A percentile compares a stretch with the other conserved stretches of the same genome.
phyloP scores from a whole-genome alignment of 2,797 vertebrate species.

The Enteromius thamalakanensis region DNA sequence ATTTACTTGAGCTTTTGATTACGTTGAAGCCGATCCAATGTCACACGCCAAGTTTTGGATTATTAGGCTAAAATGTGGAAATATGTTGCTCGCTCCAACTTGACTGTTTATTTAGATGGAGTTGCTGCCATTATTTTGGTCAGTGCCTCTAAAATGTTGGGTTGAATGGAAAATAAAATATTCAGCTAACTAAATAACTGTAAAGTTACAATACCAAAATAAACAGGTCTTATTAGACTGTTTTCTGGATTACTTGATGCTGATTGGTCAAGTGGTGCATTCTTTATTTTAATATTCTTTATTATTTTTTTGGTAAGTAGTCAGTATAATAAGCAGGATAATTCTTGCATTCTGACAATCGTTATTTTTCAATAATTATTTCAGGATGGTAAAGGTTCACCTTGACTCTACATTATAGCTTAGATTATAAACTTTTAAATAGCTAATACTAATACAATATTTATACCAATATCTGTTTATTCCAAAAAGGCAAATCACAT shows the following conservation, averaged over 20 bases:
- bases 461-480: background rate
- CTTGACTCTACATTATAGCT: background rate
- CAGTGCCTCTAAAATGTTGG: slow-evolving; percentile 26
- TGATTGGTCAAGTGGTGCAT: background rate
- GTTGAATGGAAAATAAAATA: background rate
- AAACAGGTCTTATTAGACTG: background rate
- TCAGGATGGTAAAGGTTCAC: background rate
- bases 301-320: background rate
- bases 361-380: background rate
- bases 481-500: background rate
- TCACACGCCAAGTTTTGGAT: slow-evolving; percentile 11
- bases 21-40: slow-evolving; percentile 38
- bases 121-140: slow-evolving; percentile 65
- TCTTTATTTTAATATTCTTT: background rate
- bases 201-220: background rate
- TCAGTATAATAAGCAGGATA: background rate
- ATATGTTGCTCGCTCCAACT: slow-evolving; percentile 19
- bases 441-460: background rate
- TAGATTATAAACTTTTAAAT: background rate
- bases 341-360: background rate
- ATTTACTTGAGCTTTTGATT: slow-evolving; percentile 57
- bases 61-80: slow-evolving; percentile 40
- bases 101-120: slow-evolving; percentile 63
- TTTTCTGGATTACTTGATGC: background rate
- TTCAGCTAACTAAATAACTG: background rate